Evolutionary conservation across 2,888 invertebrate genomes (phyloP).

Genomic region (Masnerella sp.): DNA sequence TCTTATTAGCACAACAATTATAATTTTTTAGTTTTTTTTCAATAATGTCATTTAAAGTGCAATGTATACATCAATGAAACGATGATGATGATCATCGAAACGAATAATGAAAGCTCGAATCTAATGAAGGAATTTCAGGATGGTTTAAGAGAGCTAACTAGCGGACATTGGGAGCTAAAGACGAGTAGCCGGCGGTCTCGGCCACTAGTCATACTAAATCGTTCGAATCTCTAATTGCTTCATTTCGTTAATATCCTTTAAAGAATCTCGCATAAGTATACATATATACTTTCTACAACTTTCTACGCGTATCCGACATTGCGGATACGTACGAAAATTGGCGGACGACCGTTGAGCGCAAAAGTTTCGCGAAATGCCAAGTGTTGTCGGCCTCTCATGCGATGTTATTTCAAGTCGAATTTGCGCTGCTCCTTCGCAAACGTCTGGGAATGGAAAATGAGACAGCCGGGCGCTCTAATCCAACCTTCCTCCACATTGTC

Average conservation of each 20-base stretch:
- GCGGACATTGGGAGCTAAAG: no score
- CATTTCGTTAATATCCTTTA: constrained; percentile 4
- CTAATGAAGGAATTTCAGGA: no score
- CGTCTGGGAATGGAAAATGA: constrained; percentile 48
- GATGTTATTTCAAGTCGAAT: constrained; percentile 18
- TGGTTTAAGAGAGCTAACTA: no score
- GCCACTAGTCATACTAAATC: constrained; percentile 1
- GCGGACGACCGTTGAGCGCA: background rate
- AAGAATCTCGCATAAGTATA: constrained; percentile 4
- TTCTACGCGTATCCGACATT: no score
- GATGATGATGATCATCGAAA: no score
- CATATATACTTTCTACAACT: constrained; percentile 16
- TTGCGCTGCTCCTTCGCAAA: constrained; percentile 20
- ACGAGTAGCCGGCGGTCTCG: background rate
- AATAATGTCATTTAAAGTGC: no score
- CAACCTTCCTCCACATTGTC: constrained; percentile 33
- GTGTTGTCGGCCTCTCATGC: constrained; percentile 20
- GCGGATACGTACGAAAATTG: no score
- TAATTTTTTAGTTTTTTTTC: no score
- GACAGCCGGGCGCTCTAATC: constrained; percentile 33
- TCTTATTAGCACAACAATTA: no score
- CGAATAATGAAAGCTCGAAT: no score
- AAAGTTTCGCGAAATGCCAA: constrained; percentile 22
- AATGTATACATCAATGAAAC: no score
- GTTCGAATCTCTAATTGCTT: constrained; percentile 11